Base-by-base conservation (phyloP, 2,888 invertebrate genomes). In the Epistrophe grossulariae region DNA sequence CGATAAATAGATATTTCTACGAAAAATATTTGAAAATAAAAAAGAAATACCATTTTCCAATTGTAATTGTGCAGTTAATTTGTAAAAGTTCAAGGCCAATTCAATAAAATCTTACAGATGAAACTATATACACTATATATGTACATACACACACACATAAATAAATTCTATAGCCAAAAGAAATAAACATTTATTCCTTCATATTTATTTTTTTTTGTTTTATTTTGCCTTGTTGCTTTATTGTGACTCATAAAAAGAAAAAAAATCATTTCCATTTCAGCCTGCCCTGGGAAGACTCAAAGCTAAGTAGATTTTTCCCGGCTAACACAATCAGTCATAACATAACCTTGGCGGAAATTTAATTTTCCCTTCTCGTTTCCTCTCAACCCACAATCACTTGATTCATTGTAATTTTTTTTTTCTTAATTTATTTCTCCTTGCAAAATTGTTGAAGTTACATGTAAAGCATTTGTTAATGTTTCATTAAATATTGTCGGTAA, bases 261-360 rank as follows among this genome's bases (percentile, higher is more conserved):
- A 70, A 70, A 55, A 70, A 70, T 55, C 2, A 15, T 55, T 55
- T 55, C 24, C 70, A 70, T 55, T 55, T 55, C n/a, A n/a, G 40
- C 9, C 24, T 40, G 19, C 24, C 24, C 8, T 43, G 19, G 24
- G 24, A 2, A 62, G 15, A 19, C 24, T 24, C 15, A 24, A n/a
- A 55, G 15, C 43, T 43, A 70, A 68, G 52, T 52, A 50, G 15
- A 70, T 52, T 59, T 24, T 70, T 17, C 43, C 28, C 50, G 31
- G 40, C 59, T 24, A 68, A 66, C 45, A 43, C 45, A 43, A 50
- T 40, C 55, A 52, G 70, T 70, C 70, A 70, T n/a, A 70, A 68
- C 60, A 70, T 52, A 62, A 80, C 84, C 84, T 84, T 84, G 84
- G 45, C 45, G 60, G 52, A 80, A 72, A 80, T 84, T 62, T 57